Conservation (phyloP, 2,113 vertebrate genomes). For the Accipiter cooperii region DNA sequence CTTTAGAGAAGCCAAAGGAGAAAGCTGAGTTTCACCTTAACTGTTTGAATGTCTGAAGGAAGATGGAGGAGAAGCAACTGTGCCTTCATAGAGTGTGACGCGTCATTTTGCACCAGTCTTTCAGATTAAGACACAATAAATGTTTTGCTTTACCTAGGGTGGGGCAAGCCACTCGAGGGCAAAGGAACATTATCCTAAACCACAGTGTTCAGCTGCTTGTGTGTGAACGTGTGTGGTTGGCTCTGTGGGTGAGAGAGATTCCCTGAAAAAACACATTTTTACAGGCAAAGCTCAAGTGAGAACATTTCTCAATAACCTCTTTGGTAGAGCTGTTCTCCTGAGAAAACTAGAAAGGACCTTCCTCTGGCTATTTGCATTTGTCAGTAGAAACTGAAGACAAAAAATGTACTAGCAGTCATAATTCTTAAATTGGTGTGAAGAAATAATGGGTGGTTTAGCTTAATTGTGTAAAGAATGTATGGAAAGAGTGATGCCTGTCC, state of each 20-base stretch:
- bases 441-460: slow-evolving; percentile 6
- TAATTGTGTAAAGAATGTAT: slow-evolving; percentile 34
- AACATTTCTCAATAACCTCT: slow-evolving; percentile 33
- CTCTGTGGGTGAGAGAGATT: neutral
- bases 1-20: neutral
- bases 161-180: neutral
- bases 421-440: slow-evolving; percentile 28
- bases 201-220: neutral
- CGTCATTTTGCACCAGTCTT: neutral
- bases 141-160: neutral
- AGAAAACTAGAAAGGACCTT: slow-evolving; percentile 12
- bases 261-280: slow-evolving; percentile 1
- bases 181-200: neutral
- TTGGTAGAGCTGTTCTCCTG: slow-evolving; percentile 15
- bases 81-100: neutral
- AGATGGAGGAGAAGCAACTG: neutral
- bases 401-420: slow-evolving; percentile 9
- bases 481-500: slow-evolving; percentile 8
- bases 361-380: slow-evolving; percentile 5
- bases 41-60: neutral
- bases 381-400: slow-evolving; percentile 29
- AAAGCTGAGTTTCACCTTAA: neutral
- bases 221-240: neutral
- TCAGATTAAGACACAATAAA: neutral
- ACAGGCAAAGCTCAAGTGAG: neutral